Evolutionary conservation across 23 tunicate species (phyloP).

Genomic region (Oikopleura dioica): DNA sequence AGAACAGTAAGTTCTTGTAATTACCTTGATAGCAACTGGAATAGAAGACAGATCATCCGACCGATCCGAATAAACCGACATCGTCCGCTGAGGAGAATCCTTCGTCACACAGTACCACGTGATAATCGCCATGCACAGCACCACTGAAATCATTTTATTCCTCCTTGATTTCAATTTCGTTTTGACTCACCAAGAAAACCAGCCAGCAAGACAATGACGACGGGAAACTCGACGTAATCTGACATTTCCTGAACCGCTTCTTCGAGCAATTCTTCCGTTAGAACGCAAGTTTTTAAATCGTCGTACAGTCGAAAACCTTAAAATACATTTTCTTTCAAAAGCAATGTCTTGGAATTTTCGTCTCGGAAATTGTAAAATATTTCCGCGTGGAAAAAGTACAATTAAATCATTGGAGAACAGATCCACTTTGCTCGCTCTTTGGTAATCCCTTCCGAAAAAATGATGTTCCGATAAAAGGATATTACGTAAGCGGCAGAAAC

Average conservation of each 20-base stretch:
- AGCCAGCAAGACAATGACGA: not conserved
- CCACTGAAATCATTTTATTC: not conserved
- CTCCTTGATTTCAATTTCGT: not conserved
- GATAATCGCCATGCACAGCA: slow-evolving; percentile 1
- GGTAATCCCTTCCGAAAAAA: too few relatives aligned
- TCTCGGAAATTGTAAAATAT: too few relatives aligned
- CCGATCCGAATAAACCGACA: not conserved
- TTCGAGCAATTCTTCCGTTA: slow-evolving; percentile 1
- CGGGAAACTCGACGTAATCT: not conserved
- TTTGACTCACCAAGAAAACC: not conserved
- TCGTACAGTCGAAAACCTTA: slow-evolving; percentile 10
- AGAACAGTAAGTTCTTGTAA: not conserved
- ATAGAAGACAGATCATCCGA: too few relatives aligned
- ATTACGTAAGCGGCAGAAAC: too few relatives aligned
- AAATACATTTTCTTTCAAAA: too few relatives aligned
- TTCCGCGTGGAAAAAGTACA: too few relatives aligned
- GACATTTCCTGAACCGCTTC: not conserved
- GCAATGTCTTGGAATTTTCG: too few relatives aligned
- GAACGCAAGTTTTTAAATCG: slow-evolving; percentile 9
- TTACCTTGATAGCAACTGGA: too few relatives aligned
- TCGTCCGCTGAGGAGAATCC: not conserved
- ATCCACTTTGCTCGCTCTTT: too few relatives aligned
- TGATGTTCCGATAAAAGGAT: too few relatives aligned
- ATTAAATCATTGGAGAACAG: too few relatives aligned
- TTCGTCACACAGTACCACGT: slow-evolving; percentile 11